Evolutionary conservation across 2,113 vertebrate genomes (phyloP).

Genomic region (Aegithalos caudatus): DNA sequence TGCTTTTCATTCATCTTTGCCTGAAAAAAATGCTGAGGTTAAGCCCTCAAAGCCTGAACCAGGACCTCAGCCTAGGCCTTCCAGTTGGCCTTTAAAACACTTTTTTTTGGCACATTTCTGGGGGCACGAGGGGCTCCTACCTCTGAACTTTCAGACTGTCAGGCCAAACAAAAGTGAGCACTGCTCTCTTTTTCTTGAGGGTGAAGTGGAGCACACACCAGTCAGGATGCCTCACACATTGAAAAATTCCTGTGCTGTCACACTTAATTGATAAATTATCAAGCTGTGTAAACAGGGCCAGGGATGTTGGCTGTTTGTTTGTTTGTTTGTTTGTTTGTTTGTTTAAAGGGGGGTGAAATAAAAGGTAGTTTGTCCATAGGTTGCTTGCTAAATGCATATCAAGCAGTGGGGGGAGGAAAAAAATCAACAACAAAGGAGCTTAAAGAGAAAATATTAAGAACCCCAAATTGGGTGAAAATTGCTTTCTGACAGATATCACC

Average conservation of each 20-base stretch:
- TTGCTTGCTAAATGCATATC: not conserved
- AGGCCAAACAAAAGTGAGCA: not conserved
- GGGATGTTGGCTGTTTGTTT: conserved; percentile 20
- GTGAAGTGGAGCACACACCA: not conserved
- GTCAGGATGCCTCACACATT: not conserved
- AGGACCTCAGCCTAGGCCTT: not conserved
- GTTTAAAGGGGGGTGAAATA: accelerated
- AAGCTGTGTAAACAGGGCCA: not conserved
- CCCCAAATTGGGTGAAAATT: conserved; percentile 59
- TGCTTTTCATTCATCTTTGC: not conserved
- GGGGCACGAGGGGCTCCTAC: not conserved
- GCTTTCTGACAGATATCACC: conserved; percentile 68
- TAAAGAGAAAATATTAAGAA: conserved; percentile 47
- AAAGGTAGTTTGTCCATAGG: not conserved
- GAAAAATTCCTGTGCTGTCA: conserved; percentile 62
- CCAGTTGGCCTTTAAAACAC: not conserved
- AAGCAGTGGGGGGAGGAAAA: not conserved
- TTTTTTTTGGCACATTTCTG: not conserved
- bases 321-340: conserved; percentile 9
- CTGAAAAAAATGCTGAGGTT: not conserved
- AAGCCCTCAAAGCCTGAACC: not conserved
- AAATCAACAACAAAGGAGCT: conserved; percentile 15
- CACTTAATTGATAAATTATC: not conserved
- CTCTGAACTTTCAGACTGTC: not conserved
- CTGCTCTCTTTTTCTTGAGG: not conserved